Base-by-base conservation (phyloP, 92 coral and sea anemone species). In the Parazoanthus atlanticus region DNA sequence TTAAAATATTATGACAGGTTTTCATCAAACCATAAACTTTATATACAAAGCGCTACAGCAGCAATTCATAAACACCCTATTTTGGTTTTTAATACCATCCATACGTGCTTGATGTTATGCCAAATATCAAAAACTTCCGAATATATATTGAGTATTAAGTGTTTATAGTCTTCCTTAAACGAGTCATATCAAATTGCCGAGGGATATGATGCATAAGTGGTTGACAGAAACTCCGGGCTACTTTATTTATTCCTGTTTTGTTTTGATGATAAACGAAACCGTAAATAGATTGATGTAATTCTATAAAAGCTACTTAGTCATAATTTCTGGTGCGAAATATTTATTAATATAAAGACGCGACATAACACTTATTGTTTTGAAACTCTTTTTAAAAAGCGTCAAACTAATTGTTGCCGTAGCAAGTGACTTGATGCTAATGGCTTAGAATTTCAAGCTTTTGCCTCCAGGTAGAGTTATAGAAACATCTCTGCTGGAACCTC, bases 101-200 rank as follows among this genome's bases (percentile, higher is more conserved):
- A 3, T 58, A 81, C 86, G 76, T 82, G 86, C 64, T 38, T 8
- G n/a, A 28, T 61, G 86, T 82, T 47, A 82, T 46, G 49, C 21
- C 10, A 38, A 9, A 65, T 23, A 75, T 65, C 49, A 29, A 56
- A 52, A 52, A 61, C 12, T 26, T 52, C n/a, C 16, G 47, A 79
- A 49, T 78, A 32, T 28, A 30, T 11, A 36, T 52, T 47, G n/a
- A 47, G 32, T 23, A 17, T 43, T 32, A 75, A 75, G 49, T 75
- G 79, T 19, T 75, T 36, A 33, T 36, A 75, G 49, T 75, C 32
- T 16, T 30, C 15, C n/a, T 32, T 11, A 81, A 56, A 61, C 16
- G 30, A 32, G 28, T 49, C 82, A 16, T 78, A 78, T 78, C 82
- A 30, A 78, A 78, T 78, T 78, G 82, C 82, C 38, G 34, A 25